Conservation (phyloP, 2,888 invertebrate species). For the Euzophera pinguis region DNA sequence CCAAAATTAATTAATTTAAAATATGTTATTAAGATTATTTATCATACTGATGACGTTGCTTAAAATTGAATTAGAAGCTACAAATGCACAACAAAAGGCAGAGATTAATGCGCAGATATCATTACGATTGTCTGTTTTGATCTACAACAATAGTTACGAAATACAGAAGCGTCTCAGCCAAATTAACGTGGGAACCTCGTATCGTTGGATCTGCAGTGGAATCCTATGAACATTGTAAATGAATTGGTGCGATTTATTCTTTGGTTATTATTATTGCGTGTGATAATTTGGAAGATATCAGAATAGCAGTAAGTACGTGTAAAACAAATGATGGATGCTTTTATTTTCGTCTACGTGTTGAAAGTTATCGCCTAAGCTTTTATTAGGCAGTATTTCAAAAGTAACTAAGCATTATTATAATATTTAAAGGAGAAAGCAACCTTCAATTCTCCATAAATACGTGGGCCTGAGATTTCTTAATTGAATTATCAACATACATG, state of each 20-base stretch:
- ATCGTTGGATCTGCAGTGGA: conserved; percentile 35
- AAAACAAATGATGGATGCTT: background rate
- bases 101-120: conserved; percentile 24
- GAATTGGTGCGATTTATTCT: conserved; percentile 32
- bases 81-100: conserved; percentile 24
- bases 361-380: too few relatives aligned
- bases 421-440: too few relatives aligned
- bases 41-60: too few relatives aligned
- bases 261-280: conserved; percentile 40
- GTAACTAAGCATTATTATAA: too few relatives aligned
- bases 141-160: conserved; percentile 43
- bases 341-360: too few relatives aligned
- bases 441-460: too few relatives aligned
- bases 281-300: conserved; percentile 10
- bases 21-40: too few relatives aligned
- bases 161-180: conserved; percentile 33
- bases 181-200: conserved; percentile 51
- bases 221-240: conserved; percentile 38
- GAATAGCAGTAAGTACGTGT: conserved; percentile 15
- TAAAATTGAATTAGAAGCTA: background rate
- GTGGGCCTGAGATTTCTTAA: too few relatives aligned
- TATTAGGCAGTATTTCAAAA: too few relatives aligned
- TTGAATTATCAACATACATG: too few relatives aligned
- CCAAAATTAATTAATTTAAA: too few relatives aligned
- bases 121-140: conserved; percentile 19